phyloP scores from a whole-genome alignment of 2,113 vertebrate genomes.

The Syrrhaptes paradoxus region DNA sequence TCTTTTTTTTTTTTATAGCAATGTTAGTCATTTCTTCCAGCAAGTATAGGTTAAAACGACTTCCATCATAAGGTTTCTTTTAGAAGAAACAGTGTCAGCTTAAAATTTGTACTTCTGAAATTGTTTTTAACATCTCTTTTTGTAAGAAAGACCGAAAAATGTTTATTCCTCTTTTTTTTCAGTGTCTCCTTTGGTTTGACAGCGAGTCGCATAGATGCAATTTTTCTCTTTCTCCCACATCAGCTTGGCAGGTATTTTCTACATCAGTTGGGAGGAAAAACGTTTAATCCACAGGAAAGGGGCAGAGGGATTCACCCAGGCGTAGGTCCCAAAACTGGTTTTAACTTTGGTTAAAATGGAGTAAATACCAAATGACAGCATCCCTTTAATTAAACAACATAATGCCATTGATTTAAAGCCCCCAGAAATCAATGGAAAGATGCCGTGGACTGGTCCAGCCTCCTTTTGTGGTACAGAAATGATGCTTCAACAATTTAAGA shows the following conservation, averaged over 20 bases:
- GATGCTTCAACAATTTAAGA: background rate
- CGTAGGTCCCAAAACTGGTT: background rate
- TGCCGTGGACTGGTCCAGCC: background rate
- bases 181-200: background rate
- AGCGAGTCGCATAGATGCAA: background rate
- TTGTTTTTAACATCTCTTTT: background rate
- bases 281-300: background rate
- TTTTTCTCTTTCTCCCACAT: background rate
- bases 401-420: background rate
- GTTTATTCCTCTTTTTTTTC: background rate
- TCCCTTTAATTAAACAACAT: background rate
- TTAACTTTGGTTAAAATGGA: background rate
- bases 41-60: background rate
- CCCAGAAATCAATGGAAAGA: background rate
- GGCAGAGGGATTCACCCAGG: background rate
- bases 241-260: background rate
- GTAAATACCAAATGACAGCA: background rate
- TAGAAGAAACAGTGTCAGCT: background rate
- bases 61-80: background rate
- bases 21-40: conserved; percentile 19
- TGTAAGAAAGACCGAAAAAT: background rate
- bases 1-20: background rate
- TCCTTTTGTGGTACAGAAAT: background rate
- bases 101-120: background rate
- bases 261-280: background rate